Conservation (phyloP, 2,797 vertebrate genomes). For the Tangara arthus region DNA sequence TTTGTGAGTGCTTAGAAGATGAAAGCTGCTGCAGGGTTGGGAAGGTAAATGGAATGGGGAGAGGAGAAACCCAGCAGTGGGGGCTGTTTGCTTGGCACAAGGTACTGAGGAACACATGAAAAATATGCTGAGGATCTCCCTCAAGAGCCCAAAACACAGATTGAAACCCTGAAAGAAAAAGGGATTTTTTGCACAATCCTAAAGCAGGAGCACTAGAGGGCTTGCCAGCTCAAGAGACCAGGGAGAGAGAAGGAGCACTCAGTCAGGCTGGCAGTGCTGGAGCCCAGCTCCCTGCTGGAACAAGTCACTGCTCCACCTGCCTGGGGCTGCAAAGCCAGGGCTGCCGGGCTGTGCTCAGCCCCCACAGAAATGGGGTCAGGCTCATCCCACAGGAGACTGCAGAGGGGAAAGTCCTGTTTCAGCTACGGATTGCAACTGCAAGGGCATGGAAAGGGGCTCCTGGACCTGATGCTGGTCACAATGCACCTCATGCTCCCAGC, state of each 20-base stretch:
- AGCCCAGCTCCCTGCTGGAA: neutral
- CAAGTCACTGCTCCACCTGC: fast-evolving
- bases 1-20: neutral
- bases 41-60: neutral
- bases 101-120: neutral
- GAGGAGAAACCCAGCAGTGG: neutral
- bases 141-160: neutral
- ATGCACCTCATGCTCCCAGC: neutral
- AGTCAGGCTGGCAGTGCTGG: neutral
- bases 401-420: neutral
- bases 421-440: fast-evolving
- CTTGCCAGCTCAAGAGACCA: neutral
- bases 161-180: neutral
- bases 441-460: neutral
- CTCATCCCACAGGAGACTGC: neutral
- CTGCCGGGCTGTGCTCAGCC: neutral
- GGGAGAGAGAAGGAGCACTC: neutral
- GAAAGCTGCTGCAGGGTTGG: neutral
- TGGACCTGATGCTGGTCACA: fast-evolving
- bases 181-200: neutral
- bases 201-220: neutral
- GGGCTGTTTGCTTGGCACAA: neutral
- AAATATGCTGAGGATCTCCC: neutral
- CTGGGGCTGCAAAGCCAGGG: neutral
- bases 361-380: fast-evolving